phyloP scores from a whole-genome alignment of 2,113 vertebrate genomes.

The Ibidorhyncha struthersii region DNA sequence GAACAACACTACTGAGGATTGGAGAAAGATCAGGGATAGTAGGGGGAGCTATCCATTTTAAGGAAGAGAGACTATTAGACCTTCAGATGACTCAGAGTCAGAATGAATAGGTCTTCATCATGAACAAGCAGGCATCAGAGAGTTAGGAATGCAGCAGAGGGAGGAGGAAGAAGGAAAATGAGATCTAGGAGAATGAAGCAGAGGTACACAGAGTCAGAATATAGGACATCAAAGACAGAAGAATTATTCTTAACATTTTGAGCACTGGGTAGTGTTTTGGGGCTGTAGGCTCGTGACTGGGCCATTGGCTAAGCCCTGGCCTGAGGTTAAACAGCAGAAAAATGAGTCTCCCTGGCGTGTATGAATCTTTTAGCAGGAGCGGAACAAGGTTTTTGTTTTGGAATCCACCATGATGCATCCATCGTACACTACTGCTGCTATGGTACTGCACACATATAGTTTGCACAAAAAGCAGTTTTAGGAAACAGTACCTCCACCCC shows the following conservation, averaged over 20 bases:
- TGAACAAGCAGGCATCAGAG: background rate
- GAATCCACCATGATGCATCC: background rate
- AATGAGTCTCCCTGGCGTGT: background rate
- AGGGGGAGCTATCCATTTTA: background rate
- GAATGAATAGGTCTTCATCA: background rate
- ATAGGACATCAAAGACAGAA: background rate
- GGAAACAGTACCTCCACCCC: background rate
- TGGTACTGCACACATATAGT: background rate
- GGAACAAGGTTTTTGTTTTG: background rate
- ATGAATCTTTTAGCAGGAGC: background rate
- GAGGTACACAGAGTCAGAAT: background rate
- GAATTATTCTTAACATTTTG: background rate
- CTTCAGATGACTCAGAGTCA: background rate
- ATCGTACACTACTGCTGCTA: rapidly evolving
- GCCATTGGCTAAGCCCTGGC: background rate
- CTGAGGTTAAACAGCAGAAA: background rate
- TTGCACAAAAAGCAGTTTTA: background rate
- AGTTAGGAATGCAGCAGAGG: background rate
- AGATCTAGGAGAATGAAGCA: background rate
- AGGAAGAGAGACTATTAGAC: background rate
- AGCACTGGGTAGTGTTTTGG: background rate
- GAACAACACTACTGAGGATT: background rate
- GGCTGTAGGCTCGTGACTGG: background rate
- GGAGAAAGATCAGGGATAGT: background rate
- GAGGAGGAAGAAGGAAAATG: background rate